Conservation (phyloP, 2,888 invertebrate genomes). For the Cephus pygmeus region DNA sequence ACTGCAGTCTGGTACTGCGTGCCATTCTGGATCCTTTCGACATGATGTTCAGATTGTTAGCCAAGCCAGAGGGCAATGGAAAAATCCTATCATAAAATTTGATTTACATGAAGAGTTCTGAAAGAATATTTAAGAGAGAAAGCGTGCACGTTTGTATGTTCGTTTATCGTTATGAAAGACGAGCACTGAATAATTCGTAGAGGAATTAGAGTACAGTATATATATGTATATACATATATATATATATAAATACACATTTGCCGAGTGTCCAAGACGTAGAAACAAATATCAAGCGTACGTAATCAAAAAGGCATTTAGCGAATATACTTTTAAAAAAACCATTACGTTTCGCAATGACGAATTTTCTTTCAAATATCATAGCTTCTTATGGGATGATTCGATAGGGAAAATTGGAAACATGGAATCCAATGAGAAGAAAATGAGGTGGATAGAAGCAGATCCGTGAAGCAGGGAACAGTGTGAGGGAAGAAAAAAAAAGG, state of each 20-base stretch:
- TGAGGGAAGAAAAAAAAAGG: not conserved
- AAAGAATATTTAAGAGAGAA: not conserved
- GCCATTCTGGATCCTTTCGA: not conserved
- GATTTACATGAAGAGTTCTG: not conserved
- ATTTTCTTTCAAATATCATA: not conserved
- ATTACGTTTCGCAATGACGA: not conserved
- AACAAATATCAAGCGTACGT: not conserved
- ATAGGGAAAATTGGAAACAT: not conserved
- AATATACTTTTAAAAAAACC: not conserved
- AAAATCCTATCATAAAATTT: not conserved
- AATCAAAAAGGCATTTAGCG: not conserved
- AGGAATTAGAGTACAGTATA: not conserved
- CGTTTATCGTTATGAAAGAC: not conserved
- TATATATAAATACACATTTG: not conserved
- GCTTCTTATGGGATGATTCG: not conserved
- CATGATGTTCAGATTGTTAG: not conserved
- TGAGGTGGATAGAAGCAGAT: not conserved
- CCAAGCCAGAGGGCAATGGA: not conserved
- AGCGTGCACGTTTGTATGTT: not conserved
- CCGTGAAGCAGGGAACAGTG: not conserved
- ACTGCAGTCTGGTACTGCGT: not conserved
- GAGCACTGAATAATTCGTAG: not conserved
- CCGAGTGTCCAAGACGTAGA: not conserved
- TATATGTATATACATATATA: too few relatives aligned
- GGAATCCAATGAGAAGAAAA: not conserved